Conservation (phyloP, 2,888 invertebrate species). For the Drosophila gaucha region DNA sequence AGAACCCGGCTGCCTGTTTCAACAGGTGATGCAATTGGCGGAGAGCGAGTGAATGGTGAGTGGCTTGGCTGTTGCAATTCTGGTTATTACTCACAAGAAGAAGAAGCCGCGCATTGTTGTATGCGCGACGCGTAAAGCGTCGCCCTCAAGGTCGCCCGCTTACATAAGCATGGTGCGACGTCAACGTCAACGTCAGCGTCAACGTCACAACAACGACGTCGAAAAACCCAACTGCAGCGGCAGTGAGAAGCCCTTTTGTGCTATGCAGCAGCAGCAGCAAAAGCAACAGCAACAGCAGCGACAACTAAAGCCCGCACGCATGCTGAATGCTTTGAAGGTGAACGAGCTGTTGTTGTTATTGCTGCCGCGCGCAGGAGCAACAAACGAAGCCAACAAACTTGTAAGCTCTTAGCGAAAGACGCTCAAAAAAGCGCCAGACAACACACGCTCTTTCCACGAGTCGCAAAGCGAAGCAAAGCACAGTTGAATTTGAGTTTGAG, state of each 20-base stretch:
- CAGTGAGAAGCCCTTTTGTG: slow-evolving; percentile 55
- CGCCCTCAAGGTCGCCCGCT: slow-evolving; percentile 62
- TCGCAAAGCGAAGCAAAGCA: slow-evolving; percentile 1
- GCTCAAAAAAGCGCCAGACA: slow-evolving; percentile 39
- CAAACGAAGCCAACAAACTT: slow-evolving; percentile 74
- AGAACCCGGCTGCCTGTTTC: slow-evolving; percentile 36
- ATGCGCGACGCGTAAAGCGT: slow-evolving; percentile 42
- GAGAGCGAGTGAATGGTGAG: slow-evolving; percentile 44
- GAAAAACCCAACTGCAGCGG: slow-evolving; percentile 58
- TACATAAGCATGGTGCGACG: slow-evolving; percentile 53
- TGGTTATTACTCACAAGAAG: slow-evolving; percentile 22
- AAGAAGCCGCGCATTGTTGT: slow-evolving; percentile 36
- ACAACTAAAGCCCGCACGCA: slow-evolving; percentile 29
- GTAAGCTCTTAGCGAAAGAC: slow-evolving; percentile 11
- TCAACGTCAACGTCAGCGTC: slow-evolving; percentile 3
- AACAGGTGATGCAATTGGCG: slow-evolving; percentile 42
- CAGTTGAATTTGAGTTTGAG: slow-evolving; percentile 31
- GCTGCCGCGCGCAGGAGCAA: slow-evolving; percentile 38
- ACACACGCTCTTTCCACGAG: slow-evolving; percentile 55
- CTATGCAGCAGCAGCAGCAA: slow-evolving; percentile 11
- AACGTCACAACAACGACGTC: slow-evolving; percentile 58
- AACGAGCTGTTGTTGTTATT: slow-evolving; percentile 47
- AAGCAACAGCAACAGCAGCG: not conserved
- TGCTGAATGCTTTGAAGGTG: slow-evolving; percentile 61
- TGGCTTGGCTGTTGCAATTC: slow-evolving; percentile 64